Percentiles rank a stretch among this genome's conserved stretches.
Conservation (phyloP, 2,113 vertebrate genomes). For the Periophthalmodon schlosseri region DNA sequence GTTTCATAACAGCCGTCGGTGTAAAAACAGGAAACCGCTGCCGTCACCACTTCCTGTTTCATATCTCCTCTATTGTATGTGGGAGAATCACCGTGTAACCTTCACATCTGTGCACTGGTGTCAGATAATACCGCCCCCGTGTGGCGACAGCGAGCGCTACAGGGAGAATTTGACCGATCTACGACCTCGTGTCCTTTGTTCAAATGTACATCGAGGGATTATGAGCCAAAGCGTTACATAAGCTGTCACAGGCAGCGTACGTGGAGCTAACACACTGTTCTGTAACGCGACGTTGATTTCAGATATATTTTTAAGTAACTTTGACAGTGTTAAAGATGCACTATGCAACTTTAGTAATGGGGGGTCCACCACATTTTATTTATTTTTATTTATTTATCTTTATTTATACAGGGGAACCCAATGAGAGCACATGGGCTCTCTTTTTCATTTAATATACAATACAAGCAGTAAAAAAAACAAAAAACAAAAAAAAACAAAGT, state of each 20-base stretch:
- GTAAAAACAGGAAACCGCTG: constrained; percentile 11
- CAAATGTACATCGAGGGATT: background rate
- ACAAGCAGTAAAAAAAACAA: no score
- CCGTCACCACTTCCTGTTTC: background rate
- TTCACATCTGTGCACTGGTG: background rate
- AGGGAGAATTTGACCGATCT: background rate
- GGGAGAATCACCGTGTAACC: background rate
- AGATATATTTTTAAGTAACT: no score
- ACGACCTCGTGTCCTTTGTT: background rate
- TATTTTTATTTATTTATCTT: no score
- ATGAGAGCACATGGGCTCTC: no score
- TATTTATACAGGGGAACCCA: no score
- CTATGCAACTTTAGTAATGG: no score
- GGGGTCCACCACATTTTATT: no score
- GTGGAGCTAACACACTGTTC: background rate
- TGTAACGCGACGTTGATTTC: no score
- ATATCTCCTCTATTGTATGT: background rate
- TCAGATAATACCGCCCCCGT: background rate
- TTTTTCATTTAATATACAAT: no score
- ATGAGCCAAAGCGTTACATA: background rate
- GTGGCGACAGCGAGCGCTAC: background rate
- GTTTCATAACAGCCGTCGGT: background rate
- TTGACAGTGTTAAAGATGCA: no score
- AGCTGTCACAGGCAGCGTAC: background rate
- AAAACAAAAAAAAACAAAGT: no score